Conservation (phyloP, 2,113 vertebrate genomes). For the Varanus salvator region DNA sequence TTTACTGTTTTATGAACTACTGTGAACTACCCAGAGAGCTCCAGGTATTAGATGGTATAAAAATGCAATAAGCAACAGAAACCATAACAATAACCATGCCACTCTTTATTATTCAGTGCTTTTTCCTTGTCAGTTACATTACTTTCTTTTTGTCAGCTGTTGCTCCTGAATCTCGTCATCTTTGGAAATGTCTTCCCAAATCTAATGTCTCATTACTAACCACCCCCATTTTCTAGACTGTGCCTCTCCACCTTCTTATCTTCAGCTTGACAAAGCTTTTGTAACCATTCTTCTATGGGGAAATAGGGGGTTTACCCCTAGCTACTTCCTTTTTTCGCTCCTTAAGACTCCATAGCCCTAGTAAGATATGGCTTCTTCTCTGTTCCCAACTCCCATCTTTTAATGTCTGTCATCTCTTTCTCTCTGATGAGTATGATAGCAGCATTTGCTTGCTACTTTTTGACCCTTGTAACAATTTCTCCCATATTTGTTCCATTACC, state of each 20-base stretch:
- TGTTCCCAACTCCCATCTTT: background rate
- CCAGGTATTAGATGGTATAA: too few species aligned
- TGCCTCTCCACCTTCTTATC: background rate
- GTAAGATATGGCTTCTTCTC: background rate
- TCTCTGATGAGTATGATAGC: background rate
- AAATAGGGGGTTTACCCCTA: too few species aligned
- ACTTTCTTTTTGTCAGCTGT: background rate
- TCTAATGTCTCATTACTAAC: background rate
- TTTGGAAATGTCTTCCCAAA: background rate
- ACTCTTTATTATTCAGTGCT: background rate
- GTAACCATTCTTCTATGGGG: background rate
- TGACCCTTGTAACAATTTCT: background rate
- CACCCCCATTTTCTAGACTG: background rate
- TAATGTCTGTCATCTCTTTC: background rate
- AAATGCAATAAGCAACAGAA: too few species aligned
- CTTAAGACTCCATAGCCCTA: background rate
- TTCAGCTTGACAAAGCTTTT: background rate
- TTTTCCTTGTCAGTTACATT: background rate
- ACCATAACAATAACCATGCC: too few species aligned
- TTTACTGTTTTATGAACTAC: too few species aligned
- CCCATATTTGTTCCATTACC: background rate
- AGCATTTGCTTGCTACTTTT: background rate
- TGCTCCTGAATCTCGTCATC: background rate
- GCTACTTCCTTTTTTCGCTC: background rate
- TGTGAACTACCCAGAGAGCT: too few species aligned